Base-by-base conservation (phyloP, 2,797 vertebrate genomes). In the Acanthurus tractus region DNA sequence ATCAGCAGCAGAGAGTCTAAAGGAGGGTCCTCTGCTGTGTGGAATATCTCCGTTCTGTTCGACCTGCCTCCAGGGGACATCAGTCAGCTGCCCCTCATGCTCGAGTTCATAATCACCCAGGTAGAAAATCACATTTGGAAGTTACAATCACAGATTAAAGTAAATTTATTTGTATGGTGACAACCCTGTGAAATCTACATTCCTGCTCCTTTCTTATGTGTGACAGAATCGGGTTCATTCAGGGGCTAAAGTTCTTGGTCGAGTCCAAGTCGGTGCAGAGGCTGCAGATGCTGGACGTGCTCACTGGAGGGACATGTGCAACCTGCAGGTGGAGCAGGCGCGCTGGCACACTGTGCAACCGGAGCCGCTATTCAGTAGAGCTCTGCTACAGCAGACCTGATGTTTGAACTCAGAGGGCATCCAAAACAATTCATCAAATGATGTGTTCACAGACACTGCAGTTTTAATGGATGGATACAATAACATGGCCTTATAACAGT, bases 221-320 rank as follows among this genome's bases (percentile, higher is more conserved):
- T 61, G 22, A 25, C 83, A 95, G 94, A 90, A 82, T 53, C 64
- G 69, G 38, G 66, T 85, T 45, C 81, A 69, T 13, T 76, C 86
- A 18, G 88, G 79, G 0, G 84, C 77, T 50, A 73, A 65, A 4
- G 55, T 44, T 7, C 87, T 95, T 22, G 95, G 94, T 29, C 75
- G 20, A 2, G 89, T 96, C 49, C 50, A 76, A 56, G 92, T 96
- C 20, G 93, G 95, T 3, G 74, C 88, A 0, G 79, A 53, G 0
- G 89, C 88, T 45, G 79, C 87, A 0, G 91, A 93, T 52, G 73
- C 81, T 0, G 93, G 94, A 55, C 78, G 67, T 10, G 76, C 71
- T 46, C 95, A 96, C 79, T 95, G 96, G 95, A 93, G 89, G 67
- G 94, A 96, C 70, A 89, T 92, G 93, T 95, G 94, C 73, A 84